Percentiles rank a stretch among this genome's conserved stretches.
Conservation (phyloP, 2,888 invertebrate genomes). For the Marronus borbonicus region DNA sequence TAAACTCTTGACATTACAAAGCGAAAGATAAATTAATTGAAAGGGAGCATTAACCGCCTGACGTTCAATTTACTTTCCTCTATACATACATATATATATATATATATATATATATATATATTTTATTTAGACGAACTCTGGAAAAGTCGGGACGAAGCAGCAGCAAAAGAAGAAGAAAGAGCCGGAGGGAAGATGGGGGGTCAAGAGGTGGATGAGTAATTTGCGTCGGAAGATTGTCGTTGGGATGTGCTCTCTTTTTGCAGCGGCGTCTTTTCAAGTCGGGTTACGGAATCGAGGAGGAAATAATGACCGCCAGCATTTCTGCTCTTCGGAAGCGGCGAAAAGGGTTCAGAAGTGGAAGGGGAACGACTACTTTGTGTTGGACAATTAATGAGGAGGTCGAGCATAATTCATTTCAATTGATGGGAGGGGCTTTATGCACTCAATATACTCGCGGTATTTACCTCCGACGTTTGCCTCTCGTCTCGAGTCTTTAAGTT, state of each 20-base stretch:
- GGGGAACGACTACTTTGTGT: neutral
- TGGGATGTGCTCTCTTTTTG: neutral
- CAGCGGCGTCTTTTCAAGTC: slow-evolving; percentile 10
- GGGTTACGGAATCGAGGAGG: slow-evolving; percentile 1
- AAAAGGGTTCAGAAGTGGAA: neutral
- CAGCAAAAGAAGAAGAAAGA: neutral
- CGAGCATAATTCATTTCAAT: slow-evolving; percentile 14
- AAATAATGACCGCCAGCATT: slow-evolving; percentile 18
- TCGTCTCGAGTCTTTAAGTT: neutral
- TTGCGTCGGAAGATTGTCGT: slow-evolving; percentile 7
- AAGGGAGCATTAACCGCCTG: slow-evolving; percentile 51
- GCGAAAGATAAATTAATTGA: slow-evolving; percentile 54
- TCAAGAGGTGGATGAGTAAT: slow-evolving; percentile 1
- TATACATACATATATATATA: slow-evolving; percentile 46
- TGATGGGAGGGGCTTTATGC: neutral
- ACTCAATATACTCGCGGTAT: neutral
- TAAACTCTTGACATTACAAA: slow-evolving; percentile 8
- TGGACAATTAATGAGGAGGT: slow-evolving; percentile 10
- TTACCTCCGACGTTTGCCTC: neutral
- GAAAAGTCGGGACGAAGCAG: neutral
- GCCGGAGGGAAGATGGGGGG: too few relatives aligned
- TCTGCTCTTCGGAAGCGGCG: neutral
- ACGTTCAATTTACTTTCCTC: slow-evolving; percentile 53
- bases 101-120: slow-evolving; percentile 37
- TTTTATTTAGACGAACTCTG: slow-evolving; percentile 5